Conservation (phyloP, 2,888 invertebrate species). For the Pogonocherus hispidulus region DNA sequence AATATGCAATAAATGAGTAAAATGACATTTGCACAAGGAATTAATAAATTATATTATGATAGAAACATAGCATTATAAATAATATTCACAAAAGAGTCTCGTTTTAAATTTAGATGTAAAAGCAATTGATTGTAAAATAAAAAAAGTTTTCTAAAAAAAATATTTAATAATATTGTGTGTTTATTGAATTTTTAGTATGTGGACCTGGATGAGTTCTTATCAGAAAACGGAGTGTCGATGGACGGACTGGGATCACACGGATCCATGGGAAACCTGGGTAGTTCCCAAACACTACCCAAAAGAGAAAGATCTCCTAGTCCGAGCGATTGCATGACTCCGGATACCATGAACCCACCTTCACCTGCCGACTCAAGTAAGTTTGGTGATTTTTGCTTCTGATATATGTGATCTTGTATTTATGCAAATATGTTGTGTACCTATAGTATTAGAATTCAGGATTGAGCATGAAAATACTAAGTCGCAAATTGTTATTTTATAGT, state of each 20-base stretch:
- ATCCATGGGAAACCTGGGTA: constrained; percentile 72
- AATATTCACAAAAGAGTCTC: too few relatives aligned
- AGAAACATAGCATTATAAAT: too few relatives aligned
- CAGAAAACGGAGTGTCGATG: constrained; percentile 93
- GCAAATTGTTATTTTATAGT: too few relatives aligned
- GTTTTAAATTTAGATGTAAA: too few relatives aligned
- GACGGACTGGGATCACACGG: constrained; percentile 75
- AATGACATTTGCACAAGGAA: too few relatives aligned
- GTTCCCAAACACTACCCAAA: constrained; percentile 82
- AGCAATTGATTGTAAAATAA: too few relatives aligned
- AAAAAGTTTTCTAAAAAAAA: too few relatives aligned
- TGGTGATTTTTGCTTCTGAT: neutral
- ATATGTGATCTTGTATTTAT: constrained; percentile 4
- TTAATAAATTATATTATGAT: too few relatives aligned
- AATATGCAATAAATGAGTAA: too few relatives aligned
- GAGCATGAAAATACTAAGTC: too few relatives aligned
- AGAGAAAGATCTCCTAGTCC: constrained; percentile 90
- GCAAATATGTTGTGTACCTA: neutral
- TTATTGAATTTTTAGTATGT: constrained; percentile 95
- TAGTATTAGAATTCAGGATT: too few relatives aligned
- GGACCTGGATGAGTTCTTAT: constrained; percentile 96
- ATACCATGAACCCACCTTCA: constrained; percentile 90
- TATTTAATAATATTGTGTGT: too few relatives aligned
- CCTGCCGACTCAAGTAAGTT: constrained; percentile 90
- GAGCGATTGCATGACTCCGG: constrained; percentile 90